Conservation (phyloP, 2,888 invertebrate genomes). For the Loripinus fragilis region DNA sequence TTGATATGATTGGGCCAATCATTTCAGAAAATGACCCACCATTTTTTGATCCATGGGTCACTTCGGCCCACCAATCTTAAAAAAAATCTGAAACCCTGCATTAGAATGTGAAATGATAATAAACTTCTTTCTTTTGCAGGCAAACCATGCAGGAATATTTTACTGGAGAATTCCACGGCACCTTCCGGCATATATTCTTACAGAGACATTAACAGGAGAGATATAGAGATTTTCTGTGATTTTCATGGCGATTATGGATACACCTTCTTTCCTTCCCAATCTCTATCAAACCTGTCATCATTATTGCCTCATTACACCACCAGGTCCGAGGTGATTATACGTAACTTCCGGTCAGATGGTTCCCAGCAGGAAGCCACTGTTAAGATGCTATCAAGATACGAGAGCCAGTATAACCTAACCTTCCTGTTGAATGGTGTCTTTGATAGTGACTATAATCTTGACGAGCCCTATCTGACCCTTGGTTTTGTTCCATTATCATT, state of each 20-base stretch:
- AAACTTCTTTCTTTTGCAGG: neutral
- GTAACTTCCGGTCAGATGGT: constrained; percentile 4
- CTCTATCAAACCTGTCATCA: neutral
- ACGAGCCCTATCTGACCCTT: neutral
- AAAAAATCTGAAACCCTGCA: no score
- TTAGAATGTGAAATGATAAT: no score
- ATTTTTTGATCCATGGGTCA: no score
- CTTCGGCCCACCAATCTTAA: no score
- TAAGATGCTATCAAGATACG: neutral
- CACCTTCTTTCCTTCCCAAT: neutral
- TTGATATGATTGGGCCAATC: no score
- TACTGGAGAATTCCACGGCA: neutral
- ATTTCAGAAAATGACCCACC: no score
- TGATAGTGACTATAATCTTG: neutral
- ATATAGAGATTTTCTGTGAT: neutral
- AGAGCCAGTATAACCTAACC: constrained; percentile 7
- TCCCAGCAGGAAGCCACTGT: neutral
- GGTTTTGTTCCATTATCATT: neutral
- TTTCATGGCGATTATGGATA: neutral
- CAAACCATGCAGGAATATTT: neutral
- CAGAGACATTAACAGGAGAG: neutral
- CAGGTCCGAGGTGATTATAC: neutral
- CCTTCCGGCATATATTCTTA: neutral
- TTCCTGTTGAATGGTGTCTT: neutral
- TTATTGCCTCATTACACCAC: constrained; percentile 1